phyloP scores from a whole-genome alignment of 2,888 invertebrate species.

The Coleophora flavipennella region DNA sequence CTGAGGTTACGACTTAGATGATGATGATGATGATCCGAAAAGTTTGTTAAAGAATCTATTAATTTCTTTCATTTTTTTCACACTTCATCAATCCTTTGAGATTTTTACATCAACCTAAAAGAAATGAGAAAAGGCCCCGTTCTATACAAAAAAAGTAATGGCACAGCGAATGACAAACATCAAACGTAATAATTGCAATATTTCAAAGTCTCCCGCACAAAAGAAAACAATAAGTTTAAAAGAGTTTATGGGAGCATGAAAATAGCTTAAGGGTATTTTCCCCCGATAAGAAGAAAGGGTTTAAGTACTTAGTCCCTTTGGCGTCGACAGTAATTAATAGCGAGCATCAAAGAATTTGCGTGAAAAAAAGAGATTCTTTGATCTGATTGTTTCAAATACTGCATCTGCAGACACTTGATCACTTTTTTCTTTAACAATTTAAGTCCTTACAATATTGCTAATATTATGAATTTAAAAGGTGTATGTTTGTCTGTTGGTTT shows the following conservation, averaged over 20 bases:
- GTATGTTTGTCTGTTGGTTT: too few relatives aligned
- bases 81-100: conserved; percentile 1
- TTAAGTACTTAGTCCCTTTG: conserved; percentile 53
- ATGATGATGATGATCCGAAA: neutral
- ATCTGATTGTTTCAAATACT: conserved; percentile 38
- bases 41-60: neutral
- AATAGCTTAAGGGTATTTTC: conserved; percentile 50
- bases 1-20: too few relatives aligned
- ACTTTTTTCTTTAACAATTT: neutral
- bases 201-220: conserved; percentile 54
- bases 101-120: neutral
- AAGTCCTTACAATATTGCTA: neutral
- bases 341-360: conserved; percentile 43
- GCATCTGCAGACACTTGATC: conserved; percentile 7
- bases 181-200: conserved; percentile 63
- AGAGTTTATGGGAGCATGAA: conserved; percentile 53
- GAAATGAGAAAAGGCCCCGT: too few relatives aligned
- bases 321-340: conserved; percentile 60
- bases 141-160: conserved; percentile 18
- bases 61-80: neutral
- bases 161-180: conserved; percentile 35
- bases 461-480: too few relatives aligned
- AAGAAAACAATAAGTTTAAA: conserved; percentile 66
- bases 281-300: conserved; percentile 42
- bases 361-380: conserved; percentile 39